phyloP scores from a whole-genome alignment of 2,888 invertebrate species.

The Boloria selene region DNA sequence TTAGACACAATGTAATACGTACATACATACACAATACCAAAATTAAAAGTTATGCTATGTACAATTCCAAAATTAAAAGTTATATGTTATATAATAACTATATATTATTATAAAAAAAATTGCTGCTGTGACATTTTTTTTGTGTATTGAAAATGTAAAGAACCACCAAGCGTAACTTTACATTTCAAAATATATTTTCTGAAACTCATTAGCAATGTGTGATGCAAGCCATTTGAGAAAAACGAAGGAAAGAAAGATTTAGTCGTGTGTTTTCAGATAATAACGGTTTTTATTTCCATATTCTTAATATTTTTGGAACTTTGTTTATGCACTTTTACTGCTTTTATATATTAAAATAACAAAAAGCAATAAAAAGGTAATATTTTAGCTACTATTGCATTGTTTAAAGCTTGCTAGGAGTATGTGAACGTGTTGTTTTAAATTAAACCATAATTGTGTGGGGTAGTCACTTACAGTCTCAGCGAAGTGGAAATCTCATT shows the following conservation, averaged over 20 bases:
- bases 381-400: conserved; percentile 12
- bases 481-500: conserved; percentile 56
- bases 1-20: too few species aligned
- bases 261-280: conserved; percentile 16
- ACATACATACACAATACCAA: too few species aligned
- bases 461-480: conserved; percentile 40
- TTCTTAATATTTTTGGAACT: neutral
- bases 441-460: conserved; percentile 34
- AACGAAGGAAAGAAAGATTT: conserved; percentile 34
- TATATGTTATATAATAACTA: too few species aligned
- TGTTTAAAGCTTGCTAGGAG: conserved; percentile 11
- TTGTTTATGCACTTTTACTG: neutral
- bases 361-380: conserved; percentile 4
- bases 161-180: conserved; percentile 29
- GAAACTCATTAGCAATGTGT: conserved; percentile 43
- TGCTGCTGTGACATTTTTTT: too few species aligned
- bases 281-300: neutral
- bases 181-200: conserved; percentile 39
- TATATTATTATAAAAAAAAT: too few species aligned
- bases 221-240: conserved; percentile 34
- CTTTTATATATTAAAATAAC: neutral
- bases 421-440: conserved; percentile 22
- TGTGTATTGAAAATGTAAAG: conserved; percentile 4
- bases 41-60: too few species aligned
- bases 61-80: too few species aligned